These are phyloP conservation scores for Selene dorsalis DNA, from an alignment of 2,797 vertebrate species.

Conservation along the genomic window DNA sequence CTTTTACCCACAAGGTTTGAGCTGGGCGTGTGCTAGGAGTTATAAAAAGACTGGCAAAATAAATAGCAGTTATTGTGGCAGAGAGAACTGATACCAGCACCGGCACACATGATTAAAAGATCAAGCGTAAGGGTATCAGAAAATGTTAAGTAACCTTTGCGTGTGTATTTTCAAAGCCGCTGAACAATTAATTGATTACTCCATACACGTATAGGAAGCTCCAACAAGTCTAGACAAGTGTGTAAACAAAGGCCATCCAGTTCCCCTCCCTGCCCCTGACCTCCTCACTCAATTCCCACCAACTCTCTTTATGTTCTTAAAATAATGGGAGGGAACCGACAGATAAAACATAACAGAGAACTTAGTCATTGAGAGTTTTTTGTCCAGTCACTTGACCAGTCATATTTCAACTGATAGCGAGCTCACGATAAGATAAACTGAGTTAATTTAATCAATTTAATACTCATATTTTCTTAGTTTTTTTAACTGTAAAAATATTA, in stretches of 20 bases:
- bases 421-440: neutral
- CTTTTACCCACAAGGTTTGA: conserved; percentile 78
- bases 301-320: conserved; percentile 16
- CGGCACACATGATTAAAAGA: conserved; percentile 24
- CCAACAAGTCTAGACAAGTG: conserved; percentile 63
- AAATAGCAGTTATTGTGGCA: conserved; percentile 78
- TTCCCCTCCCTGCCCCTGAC: conserved; percentile 42
- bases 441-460: neutral
- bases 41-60: conserved; percentile 89
- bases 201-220: conserved; percentile 42
- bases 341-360: neutral
- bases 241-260: conserved; percentile 41
- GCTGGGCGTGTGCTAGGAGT: conserved; percentile 78
- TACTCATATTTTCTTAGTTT: neutral
- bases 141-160: conserved; percentile 41
- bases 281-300: conserved; percentile 36
- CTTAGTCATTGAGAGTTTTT: conserved; percentile 2
- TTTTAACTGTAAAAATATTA: neutral
- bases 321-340: conserved; percentile 3
- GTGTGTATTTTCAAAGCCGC: conserved; percentile 42
- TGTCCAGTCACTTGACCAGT: neutral
- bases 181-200: conserved; percentile 61
- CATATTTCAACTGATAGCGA: conserved; percentile 7
- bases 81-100: conserved; percentile 69
- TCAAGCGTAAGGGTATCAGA: conserved; percentile 36